These are phyloP conservation scores for Ostrea edulis DNA, from an alignment of 1,140 invertebrate genomes.

Conservation along the genomic window DNA sequence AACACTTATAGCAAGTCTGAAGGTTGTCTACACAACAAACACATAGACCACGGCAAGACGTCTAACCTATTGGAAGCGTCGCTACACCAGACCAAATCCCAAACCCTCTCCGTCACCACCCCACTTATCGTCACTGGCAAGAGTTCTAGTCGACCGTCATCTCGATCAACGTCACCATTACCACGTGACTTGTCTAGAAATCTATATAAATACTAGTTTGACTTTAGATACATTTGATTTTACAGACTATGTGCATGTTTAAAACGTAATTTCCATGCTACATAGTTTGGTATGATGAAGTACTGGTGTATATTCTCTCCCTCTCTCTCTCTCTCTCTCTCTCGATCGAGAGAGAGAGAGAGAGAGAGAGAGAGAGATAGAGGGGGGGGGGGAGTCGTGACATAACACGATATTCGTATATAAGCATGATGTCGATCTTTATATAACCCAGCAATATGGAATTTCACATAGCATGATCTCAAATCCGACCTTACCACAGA, in stretches of 20 bases:
- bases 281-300: too few relatives aligned
- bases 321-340: too few relatives aligned
- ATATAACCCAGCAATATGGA: too few relatives aligned
- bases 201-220: not conserved
- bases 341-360: conserved; percentile 4
- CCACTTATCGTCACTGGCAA: not conserved
- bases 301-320: too few relatives aligned
- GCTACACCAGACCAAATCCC: not conserved
- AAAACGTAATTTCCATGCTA: too few relatives aligned
- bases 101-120: not conserved
- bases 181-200: conserved; percentile 10
- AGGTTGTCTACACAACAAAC: conserved; percentile 42
- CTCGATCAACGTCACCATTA: conserved; percentile 6
- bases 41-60: not conserved
- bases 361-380: not conserved
- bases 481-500: too few relatives aligned
- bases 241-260: too few relatives aligned
- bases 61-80: not conserved
- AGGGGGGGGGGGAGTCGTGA: not conserved
- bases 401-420: too few relatives aligned
- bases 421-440: too few relatives aligned
- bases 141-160: conserved; percentile 2
- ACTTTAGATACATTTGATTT: too few relatives aligned
- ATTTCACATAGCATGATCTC: too few relatives aligned
- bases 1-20: conserved; percentile 49